Evolutionary conservation across 2,888 invertebrate genomes (phyloP).

Genomic region (Cryptocephalus moraei): DNA sequence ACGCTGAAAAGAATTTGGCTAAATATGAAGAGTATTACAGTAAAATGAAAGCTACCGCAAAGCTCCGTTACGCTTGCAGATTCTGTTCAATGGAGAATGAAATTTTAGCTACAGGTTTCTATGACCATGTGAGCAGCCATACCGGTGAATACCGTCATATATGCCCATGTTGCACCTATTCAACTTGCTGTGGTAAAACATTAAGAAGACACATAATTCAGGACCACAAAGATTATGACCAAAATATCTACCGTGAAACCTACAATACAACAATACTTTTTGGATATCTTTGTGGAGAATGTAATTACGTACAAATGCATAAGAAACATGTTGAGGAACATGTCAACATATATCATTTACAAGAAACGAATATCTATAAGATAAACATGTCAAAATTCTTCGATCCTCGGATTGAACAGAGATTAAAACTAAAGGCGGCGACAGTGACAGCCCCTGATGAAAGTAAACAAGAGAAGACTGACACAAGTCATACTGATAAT

Average conservation of each 20-base stretch:
- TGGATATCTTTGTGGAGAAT: slow-evolving; percentile 55
- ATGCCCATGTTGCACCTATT: slow-evolving; percentile 50
- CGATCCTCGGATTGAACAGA: slow-evolving; percentile 7
- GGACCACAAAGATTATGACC: slow-evolving; percentile 18
- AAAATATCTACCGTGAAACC: slow-evolving; percentile 9
- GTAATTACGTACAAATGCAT: slow-evolving; percentile 63
- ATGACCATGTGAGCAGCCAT: slow-evolving; percentile 64
- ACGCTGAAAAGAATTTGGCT: slow-evolving; percentile 25
- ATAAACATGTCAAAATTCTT: slow-evolving; percentile 28
- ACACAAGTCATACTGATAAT: no score
- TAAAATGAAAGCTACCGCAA: slow-evolving; percentile 4
- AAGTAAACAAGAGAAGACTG: neutral
- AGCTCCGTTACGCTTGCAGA: slow-evolving; percentile 26
- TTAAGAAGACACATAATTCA: slow-evolving; percentile 22
- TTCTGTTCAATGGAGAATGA: slow-evolving; percentile 28
- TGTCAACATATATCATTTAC: slow-evolving; percentile 45
- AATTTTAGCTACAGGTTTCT: slow-evolving; percentile 39
- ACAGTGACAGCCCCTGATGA: neutral
- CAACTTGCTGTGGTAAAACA: slow-evolving; percentile 22
- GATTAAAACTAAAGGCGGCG: neutral
- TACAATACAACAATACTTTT: slow-evolving; percentile 15
- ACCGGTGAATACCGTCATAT: slow-evolving; percentile 67
- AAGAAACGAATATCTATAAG: slow-evolving; percentile 37
- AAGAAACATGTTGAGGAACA: slow-evolving; percentile 53
- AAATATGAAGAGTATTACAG: slow-evolving; percentile 13